Base-by-base conservation (phyloP, 2,797 vertebrate genomes). In the Sebastes taczanowskii region DNA sequence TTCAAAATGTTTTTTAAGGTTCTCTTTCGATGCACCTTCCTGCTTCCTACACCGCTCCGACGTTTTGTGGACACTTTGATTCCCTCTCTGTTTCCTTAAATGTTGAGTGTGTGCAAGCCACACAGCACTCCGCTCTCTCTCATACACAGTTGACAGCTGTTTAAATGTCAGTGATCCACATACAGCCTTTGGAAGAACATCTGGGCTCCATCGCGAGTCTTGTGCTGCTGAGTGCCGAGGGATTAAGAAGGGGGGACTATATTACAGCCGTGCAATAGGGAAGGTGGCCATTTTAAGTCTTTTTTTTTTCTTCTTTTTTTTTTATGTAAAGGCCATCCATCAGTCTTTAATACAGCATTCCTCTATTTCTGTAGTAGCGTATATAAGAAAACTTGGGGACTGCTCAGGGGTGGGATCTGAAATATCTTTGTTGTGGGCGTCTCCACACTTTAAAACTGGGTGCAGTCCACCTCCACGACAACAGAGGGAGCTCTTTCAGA, bases 301-400 rank as follows among this genome's bases (percentile, higher is more conserved):
- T 82, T 76, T 83, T 71, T 84, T 86, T 77, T 90, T 82, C 52
- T 80, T 58, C 8, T 67, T 80, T 63, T 77, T 77, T 77, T 78
- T 67, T 25, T 56, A 82, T 70, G 60, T 89, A 80, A 90, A 93
- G 93, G 93, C 89, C 92, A 86, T 89, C 92, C 63, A 49, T 92
- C 86, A 92, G 93, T 95, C 91, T 93, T 92, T 91, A 91, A 92
- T 92, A 93, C 89, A 94, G 94, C 92, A 92, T 94, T 95, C 92
- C 88, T 95, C 91, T 94, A 93, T 94, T 92, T 93, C 88, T 93
- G 90, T 92, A 91, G 90, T 91, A 92, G 94, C 84, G 30, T 91
- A 94, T 91, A 92, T 93, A 91, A 87, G 91, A 93, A 94, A 91
- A 94, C 0, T 66, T 88, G 85, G 92, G 92, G 90, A 89, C 89